Evolutionary conservation across 2,888 invertebrate genomes (phyloP), one percentile per base, ranked within the genome.

Genomic region (Melangyna quadrimaculata): DNA sequence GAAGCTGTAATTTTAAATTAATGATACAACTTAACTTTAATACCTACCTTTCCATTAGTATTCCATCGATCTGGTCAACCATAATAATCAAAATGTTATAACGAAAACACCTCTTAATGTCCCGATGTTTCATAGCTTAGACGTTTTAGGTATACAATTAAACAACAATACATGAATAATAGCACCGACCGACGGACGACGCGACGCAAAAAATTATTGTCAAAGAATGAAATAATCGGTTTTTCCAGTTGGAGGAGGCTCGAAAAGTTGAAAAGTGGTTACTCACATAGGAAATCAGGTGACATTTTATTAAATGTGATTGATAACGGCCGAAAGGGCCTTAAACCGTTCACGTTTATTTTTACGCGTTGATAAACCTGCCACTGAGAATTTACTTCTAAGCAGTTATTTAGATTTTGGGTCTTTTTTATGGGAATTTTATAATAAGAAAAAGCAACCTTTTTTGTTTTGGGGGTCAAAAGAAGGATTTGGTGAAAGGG

Each of bases 291-390:
- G 79, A 84, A 84, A 71, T 70, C 51, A 45, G 67, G 71, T 79
- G 83, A 79, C 83, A 78, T 79, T 84, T 59, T 84, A 84, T 79
- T 79, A 71, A 84, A 84, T 65, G 83, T 79, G 83, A 84, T 84
- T 84, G 83, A 84, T 84, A 74, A 61, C 75, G 65, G 51, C 12
- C 51, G 65, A 14, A 19, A 45, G 67, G 19, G 29, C 78, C 78
- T 67, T 22, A 73, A 40, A 45, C 45, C 59, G 37, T 48, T 67
- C 67, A 57, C 72, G 24, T 51, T 51, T 59, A 45, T 71, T 72
- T 70, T 67, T 40, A 17, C 45, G 61, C 35, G 9, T 35, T 35
- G 51, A 17, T 17, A 10, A 59, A 37, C 37, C 63, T 45, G 32
- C 24, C 57, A 57, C 35, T 22, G 43, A 29, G 29, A 27, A 7